phyloP scores from a whole-genome alignment of 2,113 vertebrate genomes.

The Muscicapa adusta region DNA sequence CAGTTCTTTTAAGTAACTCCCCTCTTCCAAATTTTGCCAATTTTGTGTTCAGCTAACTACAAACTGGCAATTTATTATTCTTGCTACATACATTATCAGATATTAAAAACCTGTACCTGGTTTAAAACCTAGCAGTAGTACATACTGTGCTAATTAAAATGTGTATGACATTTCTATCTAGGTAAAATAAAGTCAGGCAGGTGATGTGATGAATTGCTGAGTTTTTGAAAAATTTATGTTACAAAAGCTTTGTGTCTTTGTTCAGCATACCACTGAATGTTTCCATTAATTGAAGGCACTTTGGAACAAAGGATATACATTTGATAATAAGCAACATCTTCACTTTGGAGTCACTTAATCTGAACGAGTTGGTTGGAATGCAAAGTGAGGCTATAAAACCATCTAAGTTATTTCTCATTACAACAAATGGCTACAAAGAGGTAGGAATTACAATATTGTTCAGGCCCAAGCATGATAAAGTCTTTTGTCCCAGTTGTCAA shows the following conservation, averaged over 20 bases:
- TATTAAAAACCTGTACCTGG: neutral
- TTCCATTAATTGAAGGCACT: neutral
- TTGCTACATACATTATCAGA: neutral
- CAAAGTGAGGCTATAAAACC: neutral
- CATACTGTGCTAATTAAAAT: neutral
- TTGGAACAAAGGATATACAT: neutral
- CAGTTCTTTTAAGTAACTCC: neutral
- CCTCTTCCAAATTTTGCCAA: neutral
- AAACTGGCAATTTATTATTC: neutral
- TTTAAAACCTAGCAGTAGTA: neutral
- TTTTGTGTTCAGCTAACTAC: neutral
- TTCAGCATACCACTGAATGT: neutral
- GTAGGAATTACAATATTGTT: neutral
- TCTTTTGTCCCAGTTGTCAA: neutral
- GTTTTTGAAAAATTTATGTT: neutral
- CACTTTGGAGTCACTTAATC: neutral
- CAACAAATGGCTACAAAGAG: neutral
- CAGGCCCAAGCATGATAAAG: neutral
- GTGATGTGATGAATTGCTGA: neutral
- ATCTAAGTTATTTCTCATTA: neutral
- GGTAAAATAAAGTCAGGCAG: neutral
- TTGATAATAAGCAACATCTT: neutral
- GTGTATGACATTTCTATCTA: neutral
- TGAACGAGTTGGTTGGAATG: neutral
- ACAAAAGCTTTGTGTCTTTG: neutral